These are phyloP conservation scores for Lasioglossum calceatum DNA, from an alignment of 2,888 invertebrate species.

Conservation along the genomic window DNA sequence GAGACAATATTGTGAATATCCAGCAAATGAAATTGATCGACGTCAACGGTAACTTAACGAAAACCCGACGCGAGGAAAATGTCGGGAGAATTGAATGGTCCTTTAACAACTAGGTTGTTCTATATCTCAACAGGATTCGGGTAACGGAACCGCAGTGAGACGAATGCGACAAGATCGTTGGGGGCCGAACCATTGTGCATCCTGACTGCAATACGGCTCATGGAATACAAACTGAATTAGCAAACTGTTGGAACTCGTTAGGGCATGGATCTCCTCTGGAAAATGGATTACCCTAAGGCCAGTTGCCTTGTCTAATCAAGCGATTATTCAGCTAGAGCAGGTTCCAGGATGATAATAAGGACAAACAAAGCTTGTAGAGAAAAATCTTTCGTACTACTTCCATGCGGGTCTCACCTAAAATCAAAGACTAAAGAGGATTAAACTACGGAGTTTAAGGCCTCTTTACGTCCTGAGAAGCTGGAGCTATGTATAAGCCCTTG, in stretches of 20 bases:
- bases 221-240: background rate
- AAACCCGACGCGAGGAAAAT: background rate
- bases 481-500: background rate
- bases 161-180: background rate
- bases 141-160: background rate
- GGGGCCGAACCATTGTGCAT: background rate
- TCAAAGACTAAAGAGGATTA: background rate
- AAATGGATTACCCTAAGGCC: background rate
- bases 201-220: background rate
- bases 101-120: background rate
- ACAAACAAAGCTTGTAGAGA: background rate
- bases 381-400: background rate
- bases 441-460: background rate
- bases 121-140: background rate
- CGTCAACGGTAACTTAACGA: constrained; percentile 12
- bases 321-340: background rate
- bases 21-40: background rate
- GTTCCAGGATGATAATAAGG: background rate
- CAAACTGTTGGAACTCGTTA: constrained; percentile 2
- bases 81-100: background rate
- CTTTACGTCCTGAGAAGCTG: background rate
- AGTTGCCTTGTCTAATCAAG: background rate
- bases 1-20: background rate
- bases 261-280: background rate
- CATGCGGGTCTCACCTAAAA: background rate